Percentiles rank a stretch among this genome's conserved stretches.
These are phyloP conservation scores for Acridotheres tristis DNA, from an alignment of 2,797 vertebrate species.

Conservation along the genomic window DNA sequence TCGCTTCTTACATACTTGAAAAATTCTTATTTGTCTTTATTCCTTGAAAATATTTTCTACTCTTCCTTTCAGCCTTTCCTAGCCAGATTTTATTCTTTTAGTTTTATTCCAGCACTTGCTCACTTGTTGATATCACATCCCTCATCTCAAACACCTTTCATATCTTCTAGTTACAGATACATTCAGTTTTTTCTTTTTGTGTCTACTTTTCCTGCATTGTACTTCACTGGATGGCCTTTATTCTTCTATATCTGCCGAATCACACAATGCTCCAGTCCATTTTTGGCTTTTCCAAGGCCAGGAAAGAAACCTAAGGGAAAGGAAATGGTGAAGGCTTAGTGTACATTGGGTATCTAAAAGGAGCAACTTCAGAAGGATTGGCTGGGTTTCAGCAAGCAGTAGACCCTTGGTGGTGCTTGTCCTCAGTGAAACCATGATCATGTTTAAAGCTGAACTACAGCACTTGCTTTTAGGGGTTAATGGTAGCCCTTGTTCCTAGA, in stretches of 20 bases:
- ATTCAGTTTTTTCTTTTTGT: background rate
- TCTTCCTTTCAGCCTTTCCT: background rate
- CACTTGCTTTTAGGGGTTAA: background rate
- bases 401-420: background rate
- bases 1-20: slow-evolving; percentile 19
- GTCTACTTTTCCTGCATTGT: background rate
- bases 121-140: background rate
- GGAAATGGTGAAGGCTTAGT: background rate
- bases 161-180: background rate
- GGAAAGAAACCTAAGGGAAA: background rate
- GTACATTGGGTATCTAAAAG: background rate
- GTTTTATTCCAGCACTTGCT: background rate
- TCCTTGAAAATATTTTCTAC: background rate
- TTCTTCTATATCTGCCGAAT: slow-evolving; percentile 11
- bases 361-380: background rate
- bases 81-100: background rate
- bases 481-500: background rate
- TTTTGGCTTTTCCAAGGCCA: background rate
- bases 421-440: background rate
- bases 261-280: background rate
- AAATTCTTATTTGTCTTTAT: slow-evolving; percentile 40
- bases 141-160: background rate
- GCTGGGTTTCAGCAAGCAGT: background rate
- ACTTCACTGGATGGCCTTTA: background rate
- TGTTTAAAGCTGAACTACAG: background rate